Evolutionary conservation across 1,140 invertebrate genomes (phyloP).

Genomic region (Tetramorium parvispinum): DNA sequence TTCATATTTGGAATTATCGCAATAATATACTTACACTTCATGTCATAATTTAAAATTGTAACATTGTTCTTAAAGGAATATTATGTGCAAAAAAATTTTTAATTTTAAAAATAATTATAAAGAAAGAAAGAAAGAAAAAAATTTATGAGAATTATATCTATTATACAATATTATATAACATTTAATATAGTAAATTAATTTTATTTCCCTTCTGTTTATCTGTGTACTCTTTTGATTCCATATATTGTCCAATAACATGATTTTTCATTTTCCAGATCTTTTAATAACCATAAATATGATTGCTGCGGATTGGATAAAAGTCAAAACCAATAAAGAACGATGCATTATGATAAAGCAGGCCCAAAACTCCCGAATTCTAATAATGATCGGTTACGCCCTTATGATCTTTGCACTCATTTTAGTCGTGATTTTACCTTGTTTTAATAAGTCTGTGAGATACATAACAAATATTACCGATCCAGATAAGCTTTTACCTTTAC

Average conservation of each 20-base stretch:
- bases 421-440: not conserved
- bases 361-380: not conserved
- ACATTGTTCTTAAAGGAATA: not conserved
- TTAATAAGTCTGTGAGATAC: constrained; percentile 15
- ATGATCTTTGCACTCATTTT: not conserved
- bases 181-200: not conserved
- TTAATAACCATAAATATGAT: not conserved
- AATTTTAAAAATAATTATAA: too few species aligned
- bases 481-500: not conserved
- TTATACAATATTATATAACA: too few species aligned
- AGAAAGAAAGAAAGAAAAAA: not conserved
- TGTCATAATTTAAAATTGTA: too few species aligned
- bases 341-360: constrained; percentile 19
- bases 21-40: not conserved
- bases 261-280: constrained; percentile 13
- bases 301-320: constrained; percentile 2
- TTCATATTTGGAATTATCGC: not conserved
- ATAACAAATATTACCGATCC: constrained; percentile 44
- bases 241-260: not conserved
- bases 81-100: not conserved
- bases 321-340: constrained; percentile 6
- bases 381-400: not conserved
- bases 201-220: not conserved
- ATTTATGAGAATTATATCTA: not conserved
- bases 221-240: not conserved